These are phyloP conservation scores for Berghia stephanieae DNA, from an alignment of 1,140 invertebrate genomes.

Conservation along the genomic window DNA sequence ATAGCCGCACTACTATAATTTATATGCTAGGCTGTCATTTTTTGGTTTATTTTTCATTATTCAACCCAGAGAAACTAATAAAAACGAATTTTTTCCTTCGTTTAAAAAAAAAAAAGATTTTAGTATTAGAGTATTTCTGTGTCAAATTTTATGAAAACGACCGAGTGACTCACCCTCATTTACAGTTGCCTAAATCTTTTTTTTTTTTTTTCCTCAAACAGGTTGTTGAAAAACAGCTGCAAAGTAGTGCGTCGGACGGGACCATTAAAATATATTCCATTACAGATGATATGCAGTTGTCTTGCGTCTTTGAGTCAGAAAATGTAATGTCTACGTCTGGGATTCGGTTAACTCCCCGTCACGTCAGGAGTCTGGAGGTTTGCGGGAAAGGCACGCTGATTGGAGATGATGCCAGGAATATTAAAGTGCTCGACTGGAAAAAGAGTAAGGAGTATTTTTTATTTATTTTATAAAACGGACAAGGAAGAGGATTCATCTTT, in stretches of 20 bases:
- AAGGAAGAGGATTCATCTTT: no score
- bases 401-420: slow-evolving; percentile 60
- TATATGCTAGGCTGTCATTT: no score
- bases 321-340: slow-evolving; percentile 35
- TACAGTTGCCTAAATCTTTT: no score
- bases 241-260: slow-evolving; percentile 44
- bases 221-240: slow-evolving; percentile 37
- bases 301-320: slow-evolving; percentile 52
- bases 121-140: no score
- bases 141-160: no score
- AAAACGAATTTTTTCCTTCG: no score
- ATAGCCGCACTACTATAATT: no score
- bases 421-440: slow-evolving; percentile 60
- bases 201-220: no score
- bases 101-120: no score
- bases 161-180: no score
- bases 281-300: slow-evolving; percentile 36
- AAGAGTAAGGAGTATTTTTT: slow-evolving; percentile 42
- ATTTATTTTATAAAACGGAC: not conserved
- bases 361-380: slow-evolving; percentile 42
- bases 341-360: slow-evolving; percentile 33
- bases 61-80: no score
- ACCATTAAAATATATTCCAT: slow-evolving; percentile 53
- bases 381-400: slow-evolving; percentile 38
- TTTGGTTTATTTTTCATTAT: no score